Evolutionary conservation across 2,797 vertebrate species (phyloP), one percentile per base, ranked within the genome.

Genomic region (Enteromius treurensis): DNA sequence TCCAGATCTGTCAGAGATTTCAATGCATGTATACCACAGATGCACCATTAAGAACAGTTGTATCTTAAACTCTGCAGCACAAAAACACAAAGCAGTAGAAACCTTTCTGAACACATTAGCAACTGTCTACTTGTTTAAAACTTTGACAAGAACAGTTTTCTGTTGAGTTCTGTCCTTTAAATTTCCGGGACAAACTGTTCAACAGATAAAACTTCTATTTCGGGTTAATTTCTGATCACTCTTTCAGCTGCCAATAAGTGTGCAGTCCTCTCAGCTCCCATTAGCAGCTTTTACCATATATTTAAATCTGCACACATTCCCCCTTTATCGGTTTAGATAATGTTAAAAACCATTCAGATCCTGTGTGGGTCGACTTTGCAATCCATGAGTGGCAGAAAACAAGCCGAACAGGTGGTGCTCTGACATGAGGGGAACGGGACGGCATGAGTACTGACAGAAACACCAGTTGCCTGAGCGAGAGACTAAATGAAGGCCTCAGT

Each of bases 341-440:
- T 55, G 62, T 29, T 5, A 76, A 77, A 64, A n/a, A 45, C 14
- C 14, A 67, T 68, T 58, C n/a, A 6, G 49, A 45, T 55, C 69
- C 19, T 55, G 23, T 58, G 47, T 55, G 81, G 14, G 73, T 76
- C 17, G 13, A 67, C 80, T 40, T 40, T 51, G 53, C 47, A 42
- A 67, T 10, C 51, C 60, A 40, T 45, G 60, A 82, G 73, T 45
- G 62, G 47, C 62, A 55, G 73, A 10, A 29, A 23, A 58, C 47
- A 68, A 55, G 81, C 17, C n/a, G 73, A 69, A 77, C 81, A 76
- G 73, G 62, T 82, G 62, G 49, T 58, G 37, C 40, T 69, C 37
- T 77, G 73, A 58, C 71, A 58, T 1, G 1, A 82, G 71, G 73
- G 73, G 32, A 67, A 23, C 6, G 13, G 55, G 55, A 37, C 19